A percentile compares a stretch with the other conserved stretches of the same genome.
Conservation (phyloP, 37 sponge, comb jelly and placozoan species). For the Crambe crambe region DNA sequence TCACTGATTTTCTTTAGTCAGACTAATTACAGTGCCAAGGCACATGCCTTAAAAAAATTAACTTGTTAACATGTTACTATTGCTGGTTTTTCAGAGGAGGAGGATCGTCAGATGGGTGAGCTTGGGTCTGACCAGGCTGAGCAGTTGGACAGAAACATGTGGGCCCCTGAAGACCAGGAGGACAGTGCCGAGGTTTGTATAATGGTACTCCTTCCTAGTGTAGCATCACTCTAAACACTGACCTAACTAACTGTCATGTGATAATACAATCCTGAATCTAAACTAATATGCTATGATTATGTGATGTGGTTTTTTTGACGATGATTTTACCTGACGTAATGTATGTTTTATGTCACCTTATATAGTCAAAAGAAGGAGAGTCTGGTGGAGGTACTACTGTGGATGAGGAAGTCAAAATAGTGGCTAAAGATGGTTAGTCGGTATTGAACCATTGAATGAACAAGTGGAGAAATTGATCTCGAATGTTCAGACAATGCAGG, state of each 20-base stretch:
- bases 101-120: conserved; percentile 59
- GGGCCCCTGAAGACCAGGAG: conserved; percentile 71
- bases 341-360: neutral
- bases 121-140: conserved; percentile 46
- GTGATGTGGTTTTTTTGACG: neutral
- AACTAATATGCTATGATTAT: too few relatives aligned
- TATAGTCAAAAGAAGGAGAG: conserved; percentile 22
- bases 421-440: conserved; percentile 63
- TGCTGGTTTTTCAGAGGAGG: conserved; percentile 54
- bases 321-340: neutral
- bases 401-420: conserved; percentile 48
- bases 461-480: neutral
- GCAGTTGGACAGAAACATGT: conserved; percentile 75
- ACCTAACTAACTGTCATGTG: too few relatives aligned
- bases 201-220: too few relatives aligned
- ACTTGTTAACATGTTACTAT: too few relatives aligned
- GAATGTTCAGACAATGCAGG: neutral
- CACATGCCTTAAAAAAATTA: too few relatives aligned
- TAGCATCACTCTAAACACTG: too few relatives aligned
- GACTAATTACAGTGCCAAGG: too few relatives aligned
- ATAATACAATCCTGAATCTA: too few relatives aligned
- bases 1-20: too few relatives aligned
- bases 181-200: neutral
- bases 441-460: neutral
- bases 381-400: conserved; percentile 50